Conservation (phyloP, 2,113 vertebrate genomes). For the Orientallactaga bullata region DNA sequence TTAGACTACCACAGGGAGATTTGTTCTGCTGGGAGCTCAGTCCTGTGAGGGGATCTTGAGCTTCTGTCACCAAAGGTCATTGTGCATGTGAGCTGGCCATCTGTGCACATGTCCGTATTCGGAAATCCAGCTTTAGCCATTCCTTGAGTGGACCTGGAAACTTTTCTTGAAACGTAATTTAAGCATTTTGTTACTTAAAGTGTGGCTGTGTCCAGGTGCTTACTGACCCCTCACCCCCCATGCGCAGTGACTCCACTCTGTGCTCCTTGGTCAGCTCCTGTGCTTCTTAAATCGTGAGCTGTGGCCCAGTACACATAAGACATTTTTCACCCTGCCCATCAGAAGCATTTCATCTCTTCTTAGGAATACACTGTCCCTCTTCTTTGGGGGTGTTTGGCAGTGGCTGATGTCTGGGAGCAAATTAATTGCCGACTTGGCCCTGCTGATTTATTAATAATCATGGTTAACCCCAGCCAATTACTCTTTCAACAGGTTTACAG, state of each 20-base stretch:
- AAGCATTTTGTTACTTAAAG: not conserved
- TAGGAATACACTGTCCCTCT: not conserved
- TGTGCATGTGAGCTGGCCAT: not conserved
- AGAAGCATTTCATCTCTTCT: not conserved
- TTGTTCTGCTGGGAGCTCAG: not conserved
- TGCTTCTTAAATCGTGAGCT: not conserved
- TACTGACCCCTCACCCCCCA: no score
- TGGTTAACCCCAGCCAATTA: constrained; percentile 31
- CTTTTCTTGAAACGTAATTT: not conserved
- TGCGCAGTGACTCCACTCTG: not conserved
- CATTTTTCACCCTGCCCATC: not conserved
- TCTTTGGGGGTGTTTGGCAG: not conserved
- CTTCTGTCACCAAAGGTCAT: not conserved
- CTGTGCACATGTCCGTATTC: not conserved
- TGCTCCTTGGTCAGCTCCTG: not conserved
- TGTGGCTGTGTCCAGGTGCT: not conserved
- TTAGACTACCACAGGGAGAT: no score
- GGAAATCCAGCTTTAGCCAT: not conserved
- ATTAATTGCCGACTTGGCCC: not conserved
- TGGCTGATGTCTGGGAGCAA: not conserved
- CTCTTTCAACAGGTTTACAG: not conserved
- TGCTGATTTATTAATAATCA: constrained; percentile 49
- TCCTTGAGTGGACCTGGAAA: not conserved
- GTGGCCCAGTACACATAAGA: not conserved
- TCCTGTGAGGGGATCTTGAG: not conserved